Evolutionary conservation across 37 sponge, comb jelly and placozoan species (phyloP).

Genomic region (Chondrosia reniformis): DNA sequence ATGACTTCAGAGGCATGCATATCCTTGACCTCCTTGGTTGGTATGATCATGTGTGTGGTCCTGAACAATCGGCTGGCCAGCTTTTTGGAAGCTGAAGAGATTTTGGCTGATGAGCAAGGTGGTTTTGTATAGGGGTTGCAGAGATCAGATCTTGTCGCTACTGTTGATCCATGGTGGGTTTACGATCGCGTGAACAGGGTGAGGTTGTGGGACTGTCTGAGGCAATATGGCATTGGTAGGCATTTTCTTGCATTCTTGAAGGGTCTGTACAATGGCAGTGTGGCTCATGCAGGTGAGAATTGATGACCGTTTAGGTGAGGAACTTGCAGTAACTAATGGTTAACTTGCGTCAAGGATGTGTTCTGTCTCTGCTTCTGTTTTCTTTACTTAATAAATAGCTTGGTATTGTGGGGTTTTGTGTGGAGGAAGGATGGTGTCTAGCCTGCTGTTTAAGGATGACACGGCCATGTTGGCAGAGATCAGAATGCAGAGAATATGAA

Average conservation of each 20-base stretch:
- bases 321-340: background rate
- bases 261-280: background rate
- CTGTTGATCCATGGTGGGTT: background rate
- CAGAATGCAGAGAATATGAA: background rate
- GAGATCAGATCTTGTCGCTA: background rate
- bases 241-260: background rate
- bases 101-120: background rate
- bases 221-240: background rate
- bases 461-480: background rate
- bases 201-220: background rate
- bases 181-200: background rate
- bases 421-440: background rate
- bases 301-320: background rate
- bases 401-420: background rate
- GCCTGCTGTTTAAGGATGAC: background rate
- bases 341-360: background rate
- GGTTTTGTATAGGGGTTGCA: background rate
- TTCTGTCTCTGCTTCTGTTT: background rate
- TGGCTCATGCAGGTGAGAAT: background rate
- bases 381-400: background rate
- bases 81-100: background rate
- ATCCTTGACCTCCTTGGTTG: background rate
- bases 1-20: background rate
- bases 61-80: background rate
- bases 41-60: background rate